These are phyloP conservation scores for Drosophila buzzatii DNA, from an alignment of 2,888 invertebrate species.

Conservation along the genomic window DNA sequence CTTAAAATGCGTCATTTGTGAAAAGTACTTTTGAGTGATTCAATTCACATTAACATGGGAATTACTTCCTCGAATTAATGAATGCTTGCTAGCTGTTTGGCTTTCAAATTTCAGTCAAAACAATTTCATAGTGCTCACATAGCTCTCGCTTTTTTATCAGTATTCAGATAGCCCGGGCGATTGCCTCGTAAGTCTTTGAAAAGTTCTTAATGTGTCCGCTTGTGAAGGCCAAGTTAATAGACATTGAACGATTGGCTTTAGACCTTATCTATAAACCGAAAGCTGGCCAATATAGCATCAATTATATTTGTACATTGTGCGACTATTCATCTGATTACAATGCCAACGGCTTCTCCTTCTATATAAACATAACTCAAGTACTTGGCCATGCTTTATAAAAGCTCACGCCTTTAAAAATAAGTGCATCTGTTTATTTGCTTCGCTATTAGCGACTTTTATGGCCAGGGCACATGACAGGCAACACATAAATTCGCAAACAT, in stretches of 20 bases:
- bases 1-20: conserved; percentile 51
- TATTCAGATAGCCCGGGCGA: conserved; percentile 16
- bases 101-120: conserved; percentile 7
- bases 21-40: conserved; percentile 37
- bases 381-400: background rate
- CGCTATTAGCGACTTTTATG: conserved; percentile 61
- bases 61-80: conserved; percentile 33
- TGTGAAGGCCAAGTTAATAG: conserved; percentile 33
- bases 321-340: background rate
- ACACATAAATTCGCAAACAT: conserved; percentile 43
- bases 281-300: conserved; percentile 19
- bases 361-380: background rate
- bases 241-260: conserved; percentile 41
- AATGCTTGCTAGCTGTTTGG: conserved; percentile 8
- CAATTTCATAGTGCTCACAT: conserved; percentile 1
- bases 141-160: conserved; percentile 51
- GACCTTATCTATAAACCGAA: conserved; percentile 54
- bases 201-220: conserved; percentile 26
- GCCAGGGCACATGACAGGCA: conserved; percentile 56
- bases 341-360: background rate
- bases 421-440: conserved; percentile 32
- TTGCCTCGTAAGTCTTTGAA: conserved; percentile 15
- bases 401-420: conserved; percentile 29
- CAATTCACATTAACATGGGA: conserved; percentile 31
- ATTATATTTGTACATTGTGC: background rate